Evolutionary conservation across 2,113 vertebrate species (phyloP).

Genomic region (Microcebus ravelobensis): DNA sequence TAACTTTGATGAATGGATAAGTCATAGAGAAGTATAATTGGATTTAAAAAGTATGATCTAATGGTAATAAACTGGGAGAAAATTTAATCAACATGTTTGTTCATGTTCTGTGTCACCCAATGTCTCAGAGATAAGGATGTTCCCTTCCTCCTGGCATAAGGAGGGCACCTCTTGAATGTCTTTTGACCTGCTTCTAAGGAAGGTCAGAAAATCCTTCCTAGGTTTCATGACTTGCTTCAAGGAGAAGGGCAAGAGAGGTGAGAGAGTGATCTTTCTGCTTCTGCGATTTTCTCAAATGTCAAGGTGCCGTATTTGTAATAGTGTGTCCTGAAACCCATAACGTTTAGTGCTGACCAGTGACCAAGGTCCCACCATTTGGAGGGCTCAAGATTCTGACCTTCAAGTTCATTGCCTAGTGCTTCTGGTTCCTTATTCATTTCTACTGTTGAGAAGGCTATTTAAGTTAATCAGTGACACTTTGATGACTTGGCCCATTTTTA

Average conservation of each 20-base stretch:
- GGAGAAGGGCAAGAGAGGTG: not conserved
- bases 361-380: not conserved
- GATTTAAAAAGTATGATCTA: not conserved
- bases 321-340: fast-evolving
- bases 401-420: not conserved
- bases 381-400: not conserved
- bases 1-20: not conserved
- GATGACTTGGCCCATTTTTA: conserved; percentile 39
- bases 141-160: not conserved
- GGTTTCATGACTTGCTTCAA: not conserved
- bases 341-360: not conserved
- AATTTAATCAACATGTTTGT: not conserved
- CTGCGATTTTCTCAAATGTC: not conserved
- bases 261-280: not conserved
- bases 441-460: not conserved
- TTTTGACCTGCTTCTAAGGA: not conserved
- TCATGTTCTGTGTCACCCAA: not conserved
- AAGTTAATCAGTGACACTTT: not conserved
- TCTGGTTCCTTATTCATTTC: not conserved
- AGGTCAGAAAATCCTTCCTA: not conserved
- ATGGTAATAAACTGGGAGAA: not conserved
- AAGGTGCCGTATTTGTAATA: too few species aligned
- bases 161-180: not conserved
- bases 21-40: not conserved
- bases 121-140: not conserved